Base-by-base conservation (phyloP, 1,140 invertebrate genomes). In the Onthophagus taurus region DNA sequence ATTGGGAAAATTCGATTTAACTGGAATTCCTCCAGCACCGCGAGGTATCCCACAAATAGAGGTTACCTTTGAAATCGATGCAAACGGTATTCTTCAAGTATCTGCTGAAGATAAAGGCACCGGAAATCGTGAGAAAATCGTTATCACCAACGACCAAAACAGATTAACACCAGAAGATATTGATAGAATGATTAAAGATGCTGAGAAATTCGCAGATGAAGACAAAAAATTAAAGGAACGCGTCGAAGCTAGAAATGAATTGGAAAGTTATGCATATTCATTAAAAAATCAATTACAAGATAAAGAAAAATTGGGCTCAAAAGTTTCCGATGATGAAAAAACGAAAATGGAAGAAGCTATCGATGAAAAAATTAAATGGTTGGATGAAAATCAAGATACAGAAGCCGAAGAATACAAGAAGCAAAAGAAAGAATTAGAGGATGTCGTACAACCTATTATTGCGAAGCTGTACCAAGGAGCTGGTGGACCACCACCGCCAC, bases 31-130 rank as follows among this genome's bases (percentile, higher is more conserved):
- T 49, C 94, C 94, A 26, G 94, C 95, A 33, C 94, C 94, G 3
- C 76, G 95, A 61, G 95, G 96, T 46, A 92, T 99, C 30, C 94
- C 95, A n/a, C 93, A 98, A 69, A 97, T 98, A 62, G 92, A 97
- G 70, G 94, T 99, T 2, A 97, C 93, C 0, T 99, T 99, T 61
- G 95, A 99, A 70, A 98, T 99, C 56, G 96, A 99, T 60, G 95
- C 94, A 29, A 98, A 99, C 62, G 95, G 95, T 70, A 99, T 99
- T 59, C 42, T 65, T 7, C 69, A 78, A 63, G 90, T 95, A 50
- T 91, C 90, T 14, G 96, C 95, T 16, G 95, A 98, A 69, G 95
- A 98, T 61, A 98, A 98, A 68, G 94, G 94, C 21, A 98, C 95
- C 43, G 95, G 95, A 42, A 97, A 95, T 70, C 83, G 94, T 50